Evolutionary conservation across 2,113 vertebrate genomes (phyloP), one percentile per base, ranked within the genome.

Genomic region (Strix uralensis): DNA sequence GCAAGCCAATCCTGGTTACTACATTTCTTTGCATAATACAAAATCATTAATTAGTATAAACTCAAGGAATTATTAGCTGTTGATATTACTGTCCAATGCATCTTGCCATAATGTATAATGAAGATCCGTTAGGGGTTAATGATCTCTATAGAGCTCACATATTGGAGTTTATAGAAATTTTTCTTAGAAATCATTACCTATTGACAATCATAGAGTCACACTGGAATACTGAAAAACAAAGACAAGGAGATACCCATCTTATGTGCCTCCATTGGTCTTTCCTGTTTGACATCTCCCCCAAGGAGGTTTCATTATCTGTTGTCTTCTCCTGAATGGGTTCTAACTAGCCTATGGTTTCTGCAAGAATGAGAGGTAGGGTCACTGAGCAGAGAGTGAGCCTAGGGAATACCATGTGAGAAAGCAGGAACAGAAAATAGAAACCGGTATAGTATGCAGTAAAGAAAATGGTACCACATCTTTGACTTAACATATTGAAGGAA

Each of bases 361-460:
- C 13, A 11, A 73, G n/a, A 70, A 62, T 30, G 40, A 65, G 36
- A 25, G 6, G 14, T 32, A 40, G 32, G 11, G 22, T 58, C 21
- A 59, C 52, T n/a, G 30, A 63, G 32, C 9, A 52, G 49, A 65
- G 9, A 47, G 19, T 18, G 40, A 80, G 15, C 20, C 19, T 23
- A 34, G 21, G 25, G n/a, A 36, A 6, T 5, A 66, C 11, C 13
- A 9, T 29, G 34, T 29, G 47, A 80, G 30, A 75, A 30, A 30
- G 26, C 14, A 66, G 46, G 30, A 86, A 12, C 9, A 29, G 16
- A 38, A 58, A 58, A 54, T 1, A 77, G 58, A 67, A 91, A 52
- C 8, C 0, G 0, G 6, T 11, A 32, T 30, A 9, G 2, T 17
- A 17, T 0, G 0, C 67, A 77, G 8, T 34, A 70, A 6, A 32